Evolutionary conservation across 2,797 vertebrate species (phyloP).

Genomic region (Luscinia luscinia): DNA sequence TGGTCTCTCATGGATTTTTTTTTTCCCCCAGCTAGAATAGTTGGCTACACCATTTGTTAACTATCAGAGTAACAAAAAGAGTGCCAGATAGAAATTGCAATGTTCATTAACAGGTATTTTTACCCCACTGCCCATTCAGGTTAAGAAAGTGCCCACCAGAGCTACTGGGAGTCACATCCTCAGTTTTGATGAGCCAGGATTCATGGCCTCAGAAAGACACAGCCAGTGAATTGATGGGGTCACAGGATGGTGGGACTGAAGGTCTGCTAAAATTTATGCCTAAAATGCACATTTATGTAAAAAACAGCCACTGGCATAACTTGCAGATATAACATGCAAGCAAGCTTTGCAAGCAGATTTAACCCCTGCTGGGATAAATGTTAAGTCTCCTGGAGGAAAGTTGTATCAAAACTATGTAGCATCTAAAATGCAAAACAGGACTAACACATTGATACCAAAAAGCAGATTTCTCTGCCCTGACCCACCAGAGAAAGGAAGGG

Average conservation of each 20-base stretch:
- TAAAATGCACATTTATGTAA: not conserved
- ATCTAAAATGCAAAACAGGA: not conserved
- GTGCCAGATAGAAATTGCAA: not conserved
- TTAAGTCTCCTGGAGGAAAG: not conserved
- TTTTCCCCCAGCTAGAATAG: not conserved
- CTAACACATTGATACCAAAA: not conserved
- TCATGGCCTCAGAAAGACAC: not conserved
- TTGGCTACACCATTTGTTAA: not conserved
- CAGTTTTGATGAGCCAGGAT: not conserved
- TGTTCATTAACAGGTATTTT: not conserved
- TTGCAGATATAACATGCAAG: not conserved
- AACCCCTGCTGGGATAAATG: not conserved
- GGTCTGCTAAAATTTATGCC: not conserved
- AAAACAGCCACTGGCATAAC: not conserved
- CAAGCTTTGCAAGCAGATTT: not conserved
- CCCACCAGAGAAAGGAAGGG: not conserved
- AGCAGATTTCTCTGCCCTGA: not conserved
- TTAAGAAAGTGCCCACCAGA: not conserved
- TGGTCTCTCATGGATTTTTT: not conserved
- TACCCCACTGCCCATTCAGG: fast-evolving
- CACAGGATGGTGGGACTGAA: not conserved
- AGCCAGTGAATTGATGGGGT: not conserved
- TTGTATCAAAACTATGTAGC: not conserved
- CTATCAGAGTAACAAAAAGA: not conserved
- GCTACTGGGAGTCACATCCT: not conserved